These are phyloP conservation scores for Pandion haliaetus DNA, from an alignment of 2,113 vertebrate species.

Conservation along the genomic window DNA sequence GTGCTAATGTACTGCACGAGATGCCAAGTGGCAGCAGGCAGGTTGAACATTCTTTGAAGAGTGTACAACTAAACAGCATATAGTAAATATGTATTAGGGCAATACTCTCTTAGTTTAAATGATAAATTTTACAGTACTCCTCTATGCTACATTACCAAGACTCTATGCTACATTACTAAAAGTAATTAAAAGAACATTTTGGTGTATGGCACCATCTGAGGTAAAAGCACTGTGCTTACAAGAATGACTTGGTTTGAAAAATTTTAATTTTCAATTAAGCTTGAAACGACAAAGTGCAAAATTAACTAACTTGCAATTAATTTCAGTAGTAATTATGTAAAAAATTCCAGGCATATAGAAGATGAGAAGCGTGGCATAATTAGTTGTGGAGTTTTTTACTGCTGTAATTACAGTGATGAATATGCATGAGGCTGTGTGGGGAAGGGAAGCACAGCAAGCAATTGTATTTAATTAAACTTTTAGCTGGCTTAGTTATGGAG, in stretches of 20 bases:
- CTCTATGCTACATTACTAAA: not conserved
- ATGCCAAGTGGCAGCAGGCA: not conserved
- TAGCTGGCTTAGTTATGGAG: constrained; percentile 60
- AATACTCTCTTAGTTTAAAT: not conserved
- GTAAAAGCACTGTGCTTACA: constrained; percentile 16
- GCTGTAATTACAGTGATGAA: constrained; percentile 78
- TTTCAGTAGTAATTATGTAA: constrained; percentile 78
- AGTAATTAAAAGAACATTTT: constrained; percentile 8
- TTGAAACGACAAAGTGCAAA: constrained; percentile 74
- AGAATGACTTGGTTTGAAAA: constrained; percentile 6
- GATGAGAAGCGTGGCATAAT: constrained; percentile 72
- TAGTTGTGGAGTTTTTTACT: constrained; percentile 67
- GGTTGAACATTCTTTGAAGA: not conserved
- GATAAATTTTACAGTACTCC: not conserved
- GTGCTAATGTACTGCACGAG: not conserved
- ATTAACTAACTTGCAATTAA: constrained; percentile 81
- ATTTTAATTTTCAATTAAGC: constrained; percentile 73
- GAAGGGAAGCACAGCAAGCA: constrained; percentile 69
- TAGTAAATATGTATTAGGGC: not conserved
- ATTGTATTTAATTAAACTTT: constrained; percentile 80
- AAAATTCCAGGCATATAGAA: constrained; percentile 72
- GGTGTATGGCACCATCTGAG: not conserved
- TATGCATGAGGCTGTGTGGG: constrained; percentile 76
- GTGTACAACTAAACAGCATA: not conserved
- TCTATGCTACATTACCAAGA: not conserved